Base-by-base conservation (phyloP, 2,888 invertebrate species). In the Rosalia funebris region DNA sequence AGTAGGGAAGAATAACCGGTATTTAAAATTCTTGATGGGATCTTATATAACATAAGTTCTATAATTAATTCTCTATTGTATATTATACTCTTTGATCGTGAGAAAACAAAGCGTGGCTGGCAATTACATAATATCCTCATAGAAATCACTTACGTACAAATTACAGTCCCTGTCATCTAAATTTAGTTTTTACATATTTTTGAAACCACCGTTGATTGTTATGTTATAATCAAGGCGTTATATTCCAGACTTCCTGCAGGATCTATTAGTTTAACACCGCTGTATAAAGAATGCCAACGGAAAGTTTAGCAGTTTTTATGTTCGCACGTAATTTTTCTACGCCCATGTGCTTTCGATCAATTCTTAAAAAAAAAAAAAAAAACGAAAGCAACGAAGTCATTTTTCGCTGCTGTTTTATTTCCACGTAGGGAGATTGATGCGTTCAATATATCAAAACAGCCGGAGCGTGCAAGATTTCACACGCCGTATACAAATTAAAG, bases 341-440 rank as follows among this genome's bases (percentile, higher is more conserved):
- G 14, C 12, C 44, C 50, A 50, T 41, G 16, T 50, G 50, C 34
- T 50, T 50, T 39, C 14, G 15, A 50, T 50, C 37, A 50, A 12
- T 41, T 50, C 39, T 41, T 25, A 25, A 5, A 37, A 48, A 44
- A 48, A 48, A 16, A 48, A 48, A 37, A 20, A 47, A 5, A 19
- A n/a, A 12, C 19, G 10, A 16, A 3, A 48, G 19, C 17, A 59
- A 61, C 61, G 62, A 62, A 65, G 44, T 48, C 32, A 57, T 62
- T 65, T 60, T 65, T 60, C 60, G 53, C 37, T 57, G 56, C 59
- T 58, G 66, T 63, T 66, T 63, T 55, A 63, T 62, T 60, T 62
- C 41, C 53, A 46, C 50, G 52, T 31, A 36, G 39, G 50, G 54
- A 66, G 57, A 63, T 63, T 59, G 63, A 59, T 65, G 58, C 15